Evolutionary conservation across 2,888 invertebrate species (phyloP), one percentile per base, ranked within the genome.

Genomic region (Liopterus haemorrhoidalis): DNA sequence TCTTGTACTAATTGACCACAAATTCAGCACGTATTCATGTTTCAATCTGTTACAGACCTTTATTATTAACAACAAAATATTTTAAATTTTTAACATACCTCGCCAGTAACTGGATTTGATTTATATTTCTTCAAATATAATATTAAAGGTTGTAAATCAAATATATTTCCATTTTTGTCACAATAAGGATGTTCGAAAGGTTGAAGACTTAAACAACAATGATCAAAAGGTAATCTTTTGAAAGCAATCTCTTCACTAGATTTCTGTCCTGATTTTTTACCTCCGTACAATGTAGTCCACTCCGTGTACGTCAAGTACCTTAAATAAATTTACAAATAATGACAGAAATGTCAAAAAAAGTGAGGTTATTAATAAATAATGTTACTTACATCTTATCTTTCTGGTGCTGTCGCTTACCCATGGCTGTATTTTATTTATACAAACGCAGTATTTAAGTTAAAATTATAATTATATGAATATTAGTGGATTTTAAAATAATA

Each of bases 331-430:
- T 8, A 15, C 21, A 40, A 46, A 35, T 15, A 30, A 30, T 24
- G 27, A 18, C 32, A 25, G 22, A 28, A 30, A 25, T 33, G 21
- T 41, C 41, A 39, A 44, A 30, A 41, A 33, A 48, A 45, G 20
- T 41, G 30, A 35, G 32, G 20, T 33, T 40, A 31, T 20, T 5
- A 27, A 40, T 24, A 32, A 46, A 41, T 22, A n/a, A n/a, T n/a
- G n/a, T n/a, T n/a, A 64, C 71, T 69, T 72, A 86, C 90, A 92
- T 85, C 80, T 92, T 92, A 72, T 92, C 92, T 62, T 92, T 92
- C 64, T 92, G 92, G 72, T 92, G 92, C 62, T 92, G 92, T 56
- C 88, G 75, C 73, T 92, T 92, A 54, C 92, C 92, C 92, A 92
- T 92, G 85, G 57, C 9, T 14, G 22, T 4, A 15, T 30, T n/a